Evolutionary conservation across 2,797 vertebrate species (phyloP).

Genomic region (Tolypeutes matacus): DNA sequence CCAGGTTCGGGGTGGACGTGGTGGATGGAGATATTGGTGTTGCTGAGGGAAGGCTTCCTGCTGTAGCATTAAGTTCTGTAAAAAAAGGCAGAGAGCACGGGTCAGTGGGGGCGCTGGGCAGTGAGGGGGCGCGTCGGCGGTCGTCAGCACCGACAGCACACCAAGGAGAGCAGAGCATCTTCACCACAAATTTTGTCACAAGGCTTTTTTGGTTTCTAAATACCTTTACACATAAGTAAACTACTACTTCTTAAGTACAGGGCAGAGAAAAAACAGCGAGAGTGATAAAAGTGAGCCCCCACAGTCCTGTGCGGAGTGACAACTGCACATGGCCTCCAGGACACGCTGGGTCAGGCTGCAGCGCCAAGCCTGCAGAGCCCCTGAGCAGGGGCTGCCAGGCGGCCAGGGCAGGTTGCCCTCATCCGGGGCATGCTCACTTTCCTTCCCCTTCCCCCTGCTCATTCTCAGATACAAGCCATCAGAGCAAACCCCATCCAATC

Average conservation of each 20-base stretch:
- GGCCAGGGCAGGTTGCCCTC: no score
- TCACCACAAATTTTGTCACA: rapidly evolving
- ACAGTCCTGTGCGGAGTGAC: not conserved
- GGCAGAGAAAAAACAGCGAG: not conserved
- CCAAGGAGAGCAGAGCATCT: not conserved
- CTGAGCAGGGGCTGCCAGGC: not conserved
- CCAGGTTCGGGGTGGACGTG: slow-evolving; percentile 92
- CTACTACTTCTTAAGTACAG: not conserved
- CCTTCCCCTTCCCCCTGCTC: rapidly evolving
- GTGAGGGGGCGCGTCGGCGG: not conserved
- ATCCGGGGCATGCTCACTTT: no score
- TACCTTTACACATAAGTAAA: rapidly evolving
- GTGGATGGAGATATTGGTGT: slow-evolving; percentile 92
- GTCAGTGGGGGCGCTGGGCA: not conserved
- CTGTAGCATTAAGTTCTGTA: slow-evolving; percentile 87
- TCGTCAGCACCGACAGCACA: rapidly evolving
- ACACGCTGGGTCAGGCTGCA: not conserved
- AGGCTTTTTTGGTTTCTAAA: not conserved
- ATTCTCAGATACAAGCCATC: not conserved
- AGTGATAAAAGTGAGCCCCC: not conserved
- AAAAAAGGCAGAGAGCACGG: not conserved
- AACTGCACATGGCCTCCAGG: not conserved
- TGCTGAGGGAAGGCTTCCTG: slow-evolving; percentile 91
- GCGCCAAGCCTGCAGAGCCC: not conserved
- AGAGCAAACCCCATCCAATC: not conserved